A percentile compares a stretch with the other conserved stretches of the same genome.
Evolutionary conservation across 2,888 invertebrate genomes (phyloP).

Genomic region (Tetramorium bicarinatum): DNA sequence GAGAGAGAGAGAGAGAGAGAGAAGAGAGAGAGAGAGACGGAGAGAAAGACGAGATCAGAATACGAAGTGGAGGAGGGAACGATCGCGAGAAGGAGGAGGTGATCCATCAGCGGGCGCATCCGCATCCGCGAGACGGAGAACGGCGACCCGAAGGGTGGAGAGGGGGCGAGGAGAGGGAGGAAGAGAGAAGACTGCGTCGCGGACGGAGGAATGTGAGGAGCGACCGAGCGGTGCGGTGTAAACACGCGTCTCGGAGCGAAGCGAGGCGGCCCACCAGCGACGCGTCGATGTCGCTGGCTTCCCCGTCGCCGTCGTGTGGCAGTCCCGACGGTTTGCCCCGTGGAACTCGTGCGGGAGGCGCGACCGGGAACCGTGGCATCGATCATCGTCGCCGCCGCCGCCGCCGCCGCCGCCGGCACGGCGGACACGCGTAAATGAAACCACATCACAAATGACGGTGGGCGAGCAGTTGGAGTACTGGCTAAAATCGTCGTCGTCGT

Average conservation of each 20-base stretch:
- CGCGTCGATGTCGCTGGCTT: conserved; percentile 53
- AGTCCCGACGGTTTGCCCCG: conserved; percentile 16
- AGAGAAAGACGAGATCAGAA: not conserved
- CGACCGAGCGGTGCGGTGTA: conserved; percentile 67
- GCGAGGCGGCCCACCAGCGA: conserved; percentile 66
- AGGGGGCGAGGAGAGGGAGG: conserved; percentile 47
- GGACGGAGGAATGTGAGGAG: conserved; percentile 50
- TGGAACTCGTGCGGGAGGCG: not conserved
- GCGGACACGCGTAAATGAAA: conserved; percentile 65
- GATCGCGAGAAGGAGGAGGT: conserved; percentile 47
- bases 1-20: conserved; percentile 10
- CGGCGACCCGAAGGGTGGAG: not conserved
- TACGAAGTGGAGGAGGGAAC: conserved; percentile 32
- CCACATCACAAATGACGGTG: conserved; percentile 73
- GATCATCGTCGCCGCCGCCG: conserved; percentile 54
- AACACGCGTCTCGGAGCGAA: conserved; percentile 69
- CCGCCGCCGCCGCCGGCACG: conserved; percentile 3
- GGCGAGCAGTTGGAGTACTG: conserved; percentile 64
- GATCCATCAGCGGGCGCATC: conserved; percentile 54
- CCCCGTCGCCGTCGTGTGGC: conserved; percentile 26
- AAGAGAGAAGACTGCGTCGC: conserved; percentile 46
- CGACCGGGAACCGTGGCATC: conserved; percentile 38
- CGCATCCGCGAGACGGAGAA: conserved; percentile 50
- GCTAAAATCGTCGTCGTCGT: conserved; percentile 64
- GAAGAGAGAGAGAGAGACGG: not conserved